Evolutionary conservation across 2,888 invertebrate species (phyloP).

Genomic region (Myathropa florea): DNA sequence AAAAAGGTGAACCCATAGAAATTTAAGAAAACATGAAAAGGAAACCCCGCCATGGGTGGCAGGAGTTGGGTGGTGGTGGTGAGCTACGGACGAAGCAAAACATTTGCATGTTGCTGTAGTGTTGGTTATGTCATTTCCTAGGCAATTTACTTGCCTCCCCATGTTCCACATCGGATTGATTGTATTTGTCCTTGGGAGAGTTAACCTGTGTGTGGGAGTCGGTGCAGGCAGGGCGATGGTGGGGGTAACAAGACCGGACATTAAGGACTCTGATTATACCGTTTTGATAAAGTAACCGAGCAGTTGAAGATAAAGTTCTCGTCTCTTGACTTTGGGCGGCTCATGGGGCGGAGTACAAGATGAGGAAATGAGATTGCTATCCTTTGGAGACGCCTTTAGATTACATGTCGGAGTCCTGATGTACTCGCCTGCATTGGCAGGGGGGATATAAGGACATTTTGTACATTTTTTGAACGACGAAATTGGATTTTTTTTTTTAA

Average conservation of each 20-base stretch:
- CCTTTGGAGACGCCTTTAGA: slow-evolving; percentile 19
- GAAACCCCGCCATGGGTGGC: background rate
- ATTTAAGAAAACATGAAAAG: slow-evolving; percentile 34
- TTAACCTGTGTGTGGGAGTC: background rate
- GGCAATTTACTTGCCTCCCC: slow-evolving; percentile 29
- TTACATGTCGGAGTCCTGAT: slow-evolving; percentile 36
- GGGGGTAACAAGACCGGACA: slow-evolving; percentile 19
- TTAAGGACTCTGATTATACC: slow-evolving; percentile 38
- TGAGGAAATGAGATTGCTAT: slow-evolving; percentile 50
- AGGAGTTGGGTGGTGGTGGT: background rate
- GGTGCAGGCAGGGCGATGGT: background rate
- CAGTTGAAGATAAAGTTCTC: slow-evolving; percentile 26
- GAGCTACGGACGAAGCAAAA: background rate
- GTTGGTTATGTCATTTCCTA: slow-evolving; percentile 25
- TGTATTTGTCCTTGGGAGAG: slow-evolving; percentile 1
- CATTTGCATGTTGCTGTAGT: slow-evolving; percentile 29
- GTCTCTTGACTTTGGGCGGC: background rate
- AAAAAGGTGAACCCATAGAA: slow-evolving; percentile 17
- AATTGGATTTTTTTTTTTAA: slow-evolving; percentile 32
- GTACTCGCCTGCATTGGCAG: slow-evolving; percentile 14
- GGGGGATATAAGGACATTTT: slow-evolving; percentile 39
- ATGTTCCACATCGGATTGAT: slow-evolving; percentile 15
- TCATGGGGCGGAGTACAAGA: slow-evolving; percentile 3
- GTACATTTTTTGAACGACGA: slow-evolving; percentile 33
- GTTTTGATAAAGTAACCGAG: slow-evolving; percentile 51